Evolutionary conservation across 1,140 invertebrate species (phyloP), one percentile per base, ranked within the genome.

Genomic region (Euura lappo): DNA sequence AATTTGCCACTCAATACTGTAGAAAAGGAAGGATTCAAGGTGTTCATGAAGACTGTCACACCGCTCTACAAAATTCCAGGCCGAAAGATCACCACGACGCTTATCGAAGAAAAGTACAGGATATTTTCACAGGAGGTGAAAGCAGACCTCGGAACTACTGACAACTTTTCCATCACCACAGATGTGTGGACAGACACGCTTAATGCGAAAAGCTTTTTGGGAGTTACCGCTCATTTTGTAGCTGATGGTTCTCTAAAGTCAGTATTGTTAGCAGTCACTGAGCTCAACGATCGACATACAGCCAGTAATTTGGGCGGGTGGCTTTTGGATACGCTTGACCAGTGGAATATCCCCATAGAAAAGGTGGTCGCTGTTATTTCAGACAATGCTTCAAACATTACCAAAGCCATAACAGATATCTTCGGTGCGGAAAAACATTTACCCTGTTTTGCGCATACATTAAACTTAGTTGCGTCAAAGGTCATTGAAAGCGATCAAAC

Each of bases 321-420:
- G 44, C 66, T 44, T 10, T 8, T 44, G 65, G 13, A 51, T 64
- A 44, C 68, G 44, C 45, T 13, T n/a, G 47, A 68, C 7, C 11
- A 71, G 10, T 72, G 65, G 60, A 60, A 46, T 28, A 71, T 74
- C 11, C 28, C 28, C 28, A 28, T 28, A 28, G 28, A 28, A 28
- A 28, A 28, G 28, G 28, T 28, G 43, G 65, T 79, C 72, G 78
- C 77, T 46, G 51, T 79, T 6, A 75, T 82, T 6, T 79, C 77
- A 8, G 81, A 83, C 65, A 83, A 82, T 74, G 81, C 77, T 5
- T 65, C 76, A n/a, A 84, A 84, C 72, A 75, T 83, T 7, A 68
- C 75, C 13, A 75, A 76, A 51, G 78, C 79, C 47, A 72, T 81
- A 51, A 76, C 69, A 69, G 45, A 75, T 67, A 73, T 67, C 46